A percentile compares a stretch with the other conserved stretches of the same genome.
These are phyloP conservation scores for Neomorphus geoffroyi DNA, from an alignment of 2,797 vertebrate species.

Conservation along the genomic window DNA sequence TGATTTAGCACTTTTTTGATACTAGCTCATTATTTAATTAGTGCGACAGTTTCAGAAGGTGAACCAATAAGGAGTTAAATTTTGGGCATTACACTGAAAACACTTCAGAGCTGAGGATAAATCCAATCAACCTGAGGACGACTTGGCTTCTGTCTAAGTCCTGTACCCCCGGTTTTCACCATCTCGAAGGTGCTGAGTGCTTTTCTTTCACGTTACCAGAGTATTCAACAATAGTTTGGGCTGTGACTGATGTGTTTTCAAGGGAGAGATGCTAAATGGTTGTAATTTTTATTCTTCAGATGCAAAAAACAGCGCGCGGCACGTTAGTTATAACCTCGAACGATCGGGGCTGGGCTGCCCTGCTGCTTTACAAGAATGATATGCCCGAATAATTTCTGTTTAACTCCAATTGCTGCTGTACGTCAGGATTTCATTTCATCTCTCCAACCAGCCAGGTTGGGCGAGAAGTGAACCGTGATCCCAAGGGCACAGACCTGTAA, in stretches of 20 bases:
- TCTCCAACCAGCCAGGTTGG: neutral
- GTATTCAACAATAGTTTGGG: neutral
- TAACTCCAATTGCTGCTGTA: constrained; percentile 58
- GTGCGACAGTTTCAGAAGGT: constrained; percentile 27
- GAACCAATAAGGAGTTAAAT: constrained; percentile 55
- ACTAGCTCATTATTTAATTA: constrained; percentile 70
- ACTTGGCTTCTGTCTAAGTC: neutral
- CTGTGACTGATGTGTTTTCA: neutral
- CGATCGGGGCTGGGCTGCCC: neutral
- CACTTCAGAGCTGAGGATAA: neutral
- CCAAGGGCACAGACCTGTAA: constrained; percentile 24
- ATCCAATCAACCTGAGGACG: neutral
- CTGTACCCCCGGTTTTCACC: neutral
- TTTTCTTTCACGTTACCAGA: neutral
- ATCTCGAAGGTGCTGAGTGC: neutral
- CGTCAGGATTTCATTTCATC: constrained; percentile 28
- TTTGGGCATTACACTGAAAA: constrained; percentile 59
- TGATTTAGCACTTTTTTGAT: constrained; percentile 73
- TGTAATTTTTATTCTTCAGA: neutral
- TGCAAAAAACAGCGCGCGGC: neutral
- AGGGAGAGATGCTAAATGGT: neutral
- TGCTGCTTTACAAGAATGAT: neutral
- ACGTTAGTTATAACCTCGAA: fast-evolving
- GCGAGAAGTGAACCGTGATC: neutral
- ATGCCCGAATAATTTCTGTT: neutral